Base-by-base conservation (phyloP, 2,113 vertebrate genomes). In the Myrmecobius fasciatus region DNA sequence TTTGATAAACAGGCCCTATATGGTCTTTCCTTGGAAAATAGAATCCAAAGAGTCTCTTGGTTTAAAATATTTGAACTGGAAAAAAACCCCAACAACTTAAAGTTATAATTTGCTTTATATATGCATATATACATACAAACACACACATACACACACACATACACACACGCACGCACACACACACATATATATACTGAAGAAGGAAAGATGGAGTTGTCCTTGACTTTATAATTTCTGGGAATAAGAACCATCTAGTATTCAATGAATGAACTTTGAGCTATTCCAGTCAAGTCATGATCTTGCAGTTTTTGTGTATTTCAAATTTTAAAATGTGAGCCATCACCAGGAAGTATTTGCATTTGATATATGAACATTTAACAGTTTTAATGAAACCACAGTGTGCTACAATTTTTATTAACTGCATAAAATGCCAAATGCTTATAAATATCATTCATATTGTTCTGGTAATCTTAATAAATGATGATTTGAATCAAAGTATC, bases 391-490 rank as follows among this genome's bases (percentile, higher is more conserved):
- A 96, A 93, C 10, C 56, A 93, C 5, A 22, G 6, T 43, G 10
- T 90, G n/a, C 47, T 83, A 52, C 0, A 91, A 53, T 52, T 92
- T 94, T 91, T 92, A 95, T 28, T 94, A 25, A 97, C 12, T 94
- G 8, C 4, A 95, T 92, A 91, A 96, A 94, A 89, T 89, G 12
- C 6, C 90, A 91, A 96, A 93, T 53, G 10, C 0, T 93, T 92
- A 75, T 89, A 67, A 83, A 88, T 92, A 49, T n/a, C 0, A 90
- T 36, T 83, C 96, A 91, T 92, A 60, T 67, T 92, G 22, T 7
- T 96, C 49, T 54, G 28, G 52, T 95, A 60, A 93, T 96, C 1
- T 96, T 95, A 95, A 31, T 25, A 83, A 89, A 25, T 96, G 28
- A 83, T 52, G 95, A 90, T 94, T 94, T 95, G 5, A 3, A 89